phyloP scores from a whole-genome alignment of 2,888 invertebrate species.

The Tromatobia lineatoria region DNA sequence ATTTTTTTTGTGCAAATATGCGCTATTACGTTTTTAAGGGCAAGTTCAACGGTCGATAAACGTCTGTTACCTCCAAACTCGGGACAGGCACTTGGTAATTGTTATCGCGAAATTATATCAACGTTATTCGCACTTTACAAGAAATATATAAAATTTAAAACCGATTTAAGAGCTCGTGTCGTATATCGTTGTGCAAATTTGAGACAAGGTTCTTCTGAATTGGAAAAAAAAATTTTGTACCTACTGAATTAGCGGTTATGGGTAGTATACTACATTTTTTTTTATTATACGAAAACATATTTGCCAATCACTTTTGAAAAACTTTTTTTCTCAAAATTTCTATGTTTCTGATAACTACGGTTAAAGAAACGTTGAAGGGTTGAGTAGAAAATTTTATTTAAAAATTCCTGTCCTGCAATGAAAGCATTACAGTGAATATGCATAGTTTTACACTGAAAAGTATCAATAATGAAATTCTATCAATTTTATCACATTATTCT shows the following conservation, averaged over 20 bases:
- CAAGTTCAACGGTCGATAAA: conserved; percentile 39
- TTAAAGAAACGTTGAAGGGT: not conserved
- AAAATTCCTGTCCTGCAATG: not conserved
- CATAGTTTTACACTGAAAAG: not conserved
- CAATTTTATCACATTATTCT: not conserved
- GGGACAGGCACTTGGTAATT: conserved; percentile 7
- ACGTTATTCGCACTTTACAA: conserved; percentile 12
- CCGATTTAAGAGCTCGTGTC: not conserved
- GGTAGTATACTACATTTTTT: no score
- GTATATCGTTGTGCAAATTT: not conserved
- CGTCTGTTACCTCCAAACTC: not conserved
- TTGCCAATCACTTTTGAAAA: no score
- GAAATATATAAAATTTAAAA: conserved; percentile 5
- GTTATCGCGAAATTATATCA: conserved; percentile 21
- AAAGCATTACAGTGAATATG: not conserved
- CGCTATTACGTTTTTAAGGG: conserved; percentile 31
- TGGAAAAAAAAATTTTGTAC: no score
- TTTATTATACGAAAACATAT: no score
- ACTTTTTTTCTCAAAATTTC: no score
- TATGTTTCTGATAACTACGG: no score
- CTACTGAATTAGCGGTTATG: no score
- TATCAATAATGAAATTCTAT: not conserved
- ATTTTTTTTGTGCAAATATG: conserved; percentile 4
- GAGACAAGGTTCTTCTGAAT: not conserved
- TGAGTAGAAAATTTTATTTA: not conserved